Base-by-base conservation (phyloP, 2,113 vertebrate genomes). In the Taurulus bubalis region DNA sequence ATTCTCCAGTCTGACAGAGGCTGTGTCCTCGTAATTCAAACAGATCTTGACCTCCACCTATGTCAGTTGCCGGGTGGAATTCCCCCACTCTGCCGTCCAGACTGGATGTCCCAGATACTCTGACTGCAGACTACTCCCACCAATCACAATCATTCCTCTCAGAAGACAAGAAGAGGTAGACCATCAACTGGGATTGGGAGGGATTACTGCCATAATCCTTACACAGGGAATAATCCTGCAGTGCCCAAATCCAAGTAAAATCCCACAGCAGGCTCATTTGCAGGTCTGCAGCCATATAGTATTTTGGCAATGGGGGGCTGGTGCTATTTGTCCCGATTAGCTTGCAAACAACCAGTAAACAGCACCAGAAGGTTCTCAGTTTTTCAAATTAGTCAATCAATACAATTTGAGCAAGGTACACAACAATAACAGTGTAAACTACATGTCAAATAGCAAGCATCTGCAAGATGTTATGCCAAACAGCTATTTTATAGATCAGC, bases 201-300 rank as follows among this genome's bases (percentile, higher is more conserved):
- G 80, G 86, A 93, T 93, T 94, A 93, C 73, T 59, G 40, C 71
- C 64, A 58, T 90, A 93, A 93, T 90, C 87, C 90, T 51, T 71
- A 78, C 71, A 85, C 72, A 77, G 71, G 75, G 75, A 88, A 78
- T 93, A 93, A 93, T 94, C 92, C 84, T 0, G 11, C 15, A 82
- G 86, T 86, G 81, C 59, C 73, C 84, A 92, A 93, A 93, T 93
- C 93, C 82, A 78, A 82, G 32, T 79, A 84, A 88, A 90, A 90
- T 82, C 91, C 86, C 67, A 80, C 28, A 71, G 51, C 69, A 88
- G 76, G 85, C 85, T 92, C 83, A 90, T 92, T 90, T 89, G 75
- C 30, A 80, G 76, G 77, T 82, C 84, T 77, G 65, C 38, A 71
- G 81, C 22, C 79, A 75, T 67, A 28, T 26, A 62, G 58, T 60